Evolutionary conservation across 2,797 vertebrate species (phyloP).

Genomic region (Anabacerthia variegaticeps): DNA sequence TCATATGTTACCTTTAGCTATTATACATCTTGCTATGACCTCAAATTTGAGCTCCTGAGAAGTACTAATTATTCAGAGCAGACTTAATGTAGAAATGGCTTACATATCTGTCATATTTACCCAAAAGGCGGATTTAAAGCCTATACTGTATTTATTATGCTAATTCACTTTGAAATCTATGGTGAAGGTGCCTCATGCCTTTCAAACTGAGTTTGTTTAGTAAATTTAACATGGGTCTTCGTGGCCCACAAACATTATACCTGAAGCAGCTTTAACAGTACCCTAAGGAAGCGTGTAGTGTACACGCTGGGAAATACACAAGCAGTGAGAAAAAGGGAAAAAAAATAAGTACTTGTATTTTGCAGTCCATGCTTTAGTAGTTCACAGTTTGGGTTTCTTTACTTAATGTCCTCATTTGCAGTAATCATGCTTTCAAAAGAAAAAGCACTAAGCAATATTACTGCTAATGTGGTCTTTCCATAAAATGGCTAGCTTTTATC

Average conservation of each 20-base stretch:
- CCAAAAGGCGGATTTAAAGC: constrained; percentile 62
- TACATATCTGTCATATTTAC: constrained; percentile 65
- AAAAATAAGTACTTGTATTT: neutral
- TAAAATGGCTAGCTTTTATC: neutral
- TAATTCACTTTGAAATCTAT: constrained; percentile 73
- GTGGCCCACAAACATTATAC: constrained; percentile 32
- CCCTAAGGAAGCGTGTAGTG: neutral
- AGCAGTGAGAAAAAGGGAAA: neutral
- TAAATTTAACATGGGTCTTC: constrained; percentile 53
- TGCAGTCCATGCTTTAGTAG: neutral
- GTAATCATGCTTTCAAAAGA: constrained; percentile 30
- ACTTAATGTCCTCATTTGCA: neutral
- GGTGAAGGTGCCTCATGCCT: constrained; percentile 62
- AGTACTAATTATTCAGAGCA: constrained; percentile 58
- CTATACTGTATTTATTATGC: constrained; percentile 66
- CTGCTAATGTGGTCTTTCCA: neutral
- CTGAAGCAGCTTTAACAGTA: constrained; percentile 24
- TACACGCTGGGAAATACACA: constrained; percentile 13
- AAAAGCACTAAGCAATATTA: neutral
- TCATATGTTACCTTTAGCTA: neutral
- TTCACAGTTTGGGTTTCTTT: neutral
- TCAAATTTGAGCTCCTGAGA: constrained; percentile 46
- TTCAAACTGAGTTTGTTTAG: constrained; percentile 72
- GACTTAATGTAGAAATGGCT: constrained; percentile 50
- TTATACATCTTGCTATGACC: constrained; percentile 40